Evolutionary conservation across 2,888 invertebrate species (phyloP), one percentile per base, ranked within the genome.

Genomic region (Tanaodytes sp.): DNA sequence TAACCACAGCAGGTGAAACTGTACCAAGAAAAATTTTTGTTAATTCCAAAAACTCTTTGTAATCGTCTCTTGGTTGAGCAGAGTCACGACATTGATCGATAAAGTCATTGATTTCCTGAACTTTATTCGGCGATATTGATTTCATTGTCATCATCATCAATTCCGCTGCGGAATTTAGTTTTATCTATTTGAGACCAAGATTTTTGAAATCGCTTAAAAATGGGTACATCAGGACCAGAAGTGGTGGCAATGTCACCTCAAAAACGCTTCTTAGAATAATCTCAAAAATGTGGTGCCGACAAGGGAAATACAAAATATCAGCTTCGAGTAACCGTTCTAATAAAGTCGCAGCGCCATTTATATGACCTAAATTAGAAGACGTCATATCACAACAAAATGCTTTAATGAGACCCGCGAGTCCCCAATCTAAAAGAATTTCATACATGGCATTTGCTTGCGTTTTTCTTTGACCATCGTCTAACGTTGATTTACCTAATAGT

Each of bases 241-340:
- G 72, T 57, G 54, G 52, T 19, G 70, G 67, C 64, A 72, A 58
- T 36, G 58, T 48, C 20, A 18, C 39, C 14, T 59, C 48, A 36
- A 63, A 71, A 42, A 72, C 64, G 8, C 71, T 46, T 4, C 58
- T 59, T 20, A 72, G 39, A 2, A 71, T 42, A 2, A 77, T 15
- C 46, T 76, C 75, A 19, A 72, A 66, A 49, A 75, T 71, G 36
- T 77, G 73, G 54, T 75, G 75, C 33, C 72, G 62, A 59, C 75
- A 76, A 19, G 76, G 65, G 2, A 79, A 43, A 57, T 74, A 75
- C 30, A 76, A 51, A 36, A 51, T 42, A 42, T 23, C 15, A 46
- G 27, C 37, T 49, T 74, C 49, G 36, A 49, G 54, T 42, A 31
- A 14, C 33, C 42, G 30, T 8, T 54, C 40, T 31, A 42, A 40